phyloP scores from a whole-genome alignment of 2,113 vertebrate genomes.

The Gymnogyps californianus region DNA sequence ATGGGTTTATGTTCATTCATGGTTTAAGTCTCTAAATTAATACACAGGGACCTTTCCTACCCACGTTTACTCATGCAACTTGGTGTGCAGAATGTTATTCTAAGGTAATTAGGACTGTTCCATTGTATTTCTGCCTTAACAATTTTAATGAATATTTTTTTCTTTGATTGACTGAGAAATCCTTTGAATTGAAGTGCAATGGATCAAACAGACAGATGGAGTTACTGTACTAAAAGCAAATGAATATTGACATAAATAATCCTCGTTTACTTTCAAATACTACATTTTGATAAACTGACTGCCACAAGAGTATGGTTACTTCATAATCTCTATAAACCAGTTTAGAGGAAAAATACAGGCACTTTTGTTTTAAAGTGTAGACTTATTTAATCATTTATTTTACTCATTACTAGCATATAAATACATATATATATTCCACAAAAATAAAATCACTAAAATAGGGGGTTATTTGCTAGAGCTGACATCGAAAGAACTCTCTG shows the following conservation, averaged over 20 bases:
- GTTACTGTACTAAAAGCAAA: background rate
- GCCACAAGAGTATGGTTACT: background rate
- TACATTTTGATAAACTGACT: conserved; percentile 7
- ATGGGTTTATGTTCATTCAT: background rate
- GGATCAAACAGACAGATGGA: conserved; percentile 18
- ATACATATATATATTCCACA: background rate
- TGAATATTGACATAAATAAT: conserved; percentile 31
- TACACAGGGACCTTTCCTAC: background rate
- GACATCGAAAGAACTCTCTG: background rate
- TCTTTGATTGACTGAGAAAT: background rate
- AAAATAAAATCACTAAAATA: background rate
- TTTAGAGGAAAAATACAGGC: background rate
- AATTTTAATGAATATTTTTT: background rate
- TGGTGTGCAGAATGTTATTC: background rate
- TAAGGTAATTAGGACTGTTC: background rate
- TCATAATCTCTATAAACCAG: background rate
- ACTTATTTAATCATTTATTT: background rate
- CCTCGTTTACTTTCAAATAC: conserved; percentile 9
- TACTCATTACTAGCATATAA: background rate
- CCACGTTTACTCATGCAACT: background rate
- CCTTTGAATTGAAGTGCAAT: background rate
- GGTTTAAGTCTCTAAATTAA: background rate
- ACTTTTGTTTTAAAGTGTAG: background rate
- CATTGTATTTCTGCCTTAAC: background rate
- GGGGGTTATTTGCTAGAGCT: background rate